Evolutionary conservation across 2,888 invertebrate genomes (phyloP), one percentile per base, ranked within the genome.

Genomic region (Aproaerema taeniolella): DNA sequence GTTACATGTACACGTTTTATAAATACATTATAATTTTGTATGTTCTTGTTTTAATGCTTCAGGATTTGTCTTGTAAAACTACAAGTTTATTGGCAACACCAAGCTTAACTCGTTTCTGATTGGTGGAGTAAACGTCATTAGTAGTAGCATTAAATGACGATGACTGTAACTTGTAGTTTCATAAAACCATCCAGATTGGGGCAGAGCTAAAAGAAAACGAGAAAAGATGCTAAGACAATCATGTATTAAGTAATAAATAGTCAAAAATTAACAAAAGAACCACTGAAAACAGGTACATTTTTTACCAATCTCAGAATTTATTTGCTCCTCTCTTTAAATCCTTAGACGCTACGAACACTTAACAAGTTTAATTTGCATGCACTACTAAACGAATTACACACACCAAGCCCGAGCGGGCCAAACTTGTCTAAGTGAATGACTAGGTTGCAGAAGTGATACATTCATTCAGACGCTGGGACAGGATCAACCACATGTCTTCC

Each of bases 251-350:
- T 72, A 85, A 86, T 83, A 86, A 86, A 86, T 86, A 85, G 82
- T 85, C 83, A 85, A 86, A 85, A 82, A 81, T 75, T 79, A 83
- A 85, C 82, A 83, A 85, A 85, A 82, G 80, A 81, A 83, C 79
- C 79, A 79, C 70, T 80, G 80, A 82, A 82, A 83, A 85, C 83
- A 85, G 83, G 85, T 85, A 85, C 85, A 79, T 76, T 69, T 70
- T 70, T 82, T 74, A 77, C 76, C 82, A 80, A 82, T 82, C 80
- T 83, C 81, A 70, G 73, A 81, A 76, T 82, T 82, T 72, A 76
- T 70, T 76, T 66, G 65, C 73, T 69, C 71, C 74, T 67, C 61
- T 58, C 56, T 65, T 77, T 71, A 79, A 79, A 79, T 80, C 75
- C 85, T 83, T 82, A 85, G 78, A 81, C 70, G 67, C 83, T 85